Conservation (phyloP, 1,140 invertebrate species). For the Probaryconus sp. region DNA sequence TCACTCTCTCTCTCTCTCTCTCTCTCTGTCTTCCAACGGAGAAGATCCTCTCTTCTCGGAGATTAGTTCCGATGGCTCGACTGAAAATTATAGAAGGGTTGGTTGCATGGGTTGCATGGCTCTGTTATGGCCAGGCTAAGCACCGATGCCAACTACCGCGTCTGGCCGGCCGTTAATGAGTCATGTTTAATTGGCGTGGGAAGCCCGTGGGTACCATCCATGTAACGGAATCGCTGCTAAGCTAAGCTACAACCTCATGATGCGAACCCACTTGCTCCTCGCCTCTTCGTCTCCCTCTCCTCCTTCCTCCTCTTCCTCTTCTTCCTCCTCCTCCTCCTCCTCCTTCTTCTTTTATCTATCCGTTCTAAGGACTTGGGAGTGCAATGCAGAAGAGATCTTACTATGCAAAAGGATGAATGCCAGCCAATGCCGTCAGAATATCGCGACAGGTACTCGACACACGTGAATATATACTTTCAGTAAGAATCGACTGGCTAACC, state of each 20-base stretch:
- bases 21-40: constrained; percentile 53
- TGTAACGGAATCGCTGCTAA: constrained; percentile 74
- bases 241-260: constrained; percentile 62
- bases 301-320: not conserved
- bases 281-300: constrained; percentile 7
- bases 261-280: constrained; percentile 44
- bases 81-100: constrained; percentile 72
- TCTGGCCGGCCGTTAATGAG: constrained; percentile 78
- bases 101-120: constrained; percentile 32
- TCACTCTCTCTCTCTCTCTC: not conserved
- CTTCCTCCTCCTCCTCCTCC: not conserved
- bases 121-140: constrained; percentile 62
- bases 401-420: constrained; percentile 59
- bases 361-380: constrained; percentile 41
- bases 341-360: not conserved
- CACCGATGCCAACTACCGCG: constrained; percentile 72
- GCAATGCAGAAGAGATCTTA: constrained; percentile 20
- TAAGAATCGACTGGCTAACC: constrained; percentile 16
- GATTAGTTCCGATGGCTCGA: constrained; percentile 76
- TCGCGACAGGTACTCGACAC: constrained; percentile 50
- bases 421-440: constrained; percentile 26
- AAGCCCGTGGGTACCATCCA: constrained; percentile 72
- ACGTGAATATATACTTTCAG: constrained; percentile 31
- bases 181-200: constrained; percentile 80
- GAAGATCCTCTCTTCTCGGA: too few relatives aligned